Conservation (phyloP, 1,140 invertebrate genomes). For the Antheraea pernyi region DNA sequence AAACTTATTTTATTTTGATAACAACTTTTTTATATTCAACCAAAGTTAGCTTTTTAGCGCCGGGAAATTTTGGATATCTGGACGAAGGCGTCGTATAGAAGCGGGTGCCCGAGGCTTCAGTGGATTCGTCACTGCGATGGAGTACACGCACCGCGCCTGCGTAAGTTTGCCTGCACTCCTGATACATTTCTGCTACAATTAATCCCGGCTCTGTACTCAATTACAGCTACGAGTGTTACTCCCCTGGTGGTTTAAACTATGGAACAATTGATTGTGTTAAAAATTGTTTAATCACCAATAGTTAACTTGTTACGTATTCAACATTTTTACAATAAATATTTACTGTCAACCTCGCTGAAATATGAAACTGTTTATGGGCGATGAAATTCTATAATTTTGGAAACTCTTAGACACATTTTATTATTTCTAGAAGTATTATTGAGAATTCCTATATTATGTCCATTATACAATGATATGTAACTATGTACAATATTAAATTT, state of each 20-base stretch:
- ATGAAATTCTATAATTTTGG: no score
- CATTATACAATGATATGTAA: no score
- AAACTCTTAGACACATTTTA: no score
- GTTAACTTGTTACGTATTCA: not conserved
- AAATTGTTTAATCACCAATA: not conserved
- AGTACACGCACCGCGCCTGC: conserved; percentile 56
- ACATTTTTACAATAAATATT: no score
- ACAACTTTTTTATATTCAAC: not conserved
- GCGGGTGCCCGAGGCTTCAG: conserved; percentile 50
- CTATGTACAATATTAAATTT: no score
- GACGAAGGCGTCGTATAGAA: conserved; percentile 1
- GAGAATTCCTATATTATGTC: no score
- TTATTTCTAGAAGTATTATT: no score
- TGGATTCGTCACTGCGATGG: conserved; percentile 55
- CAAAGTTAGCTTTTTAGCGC: not conserved
- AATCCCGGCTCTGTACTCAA: conserved; percentile 66
- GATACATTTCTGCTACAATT: conserved; percentile 74
- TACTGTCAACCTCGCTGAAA: no score
- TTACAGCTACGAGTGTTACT: conserved; percentile 50
- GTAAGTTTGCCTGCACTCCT: conserved; percentile 59
- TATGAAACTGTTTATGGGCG: no score
- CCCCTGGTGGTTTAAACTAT: conserved; percentile 32
- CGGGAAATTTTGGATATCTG: not conserved
- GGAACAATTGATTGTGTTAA: conserved; percentile 18
- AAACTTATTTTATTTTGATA: conserved; percentile 10